Percentiles rank a stretch among this genome's conserved stretches.
These are phyloP conservation scores for Meteorus colon DNA, from an alignment of 2,888 invertebrate genomes.

Conservation along the genomic window DNA sequence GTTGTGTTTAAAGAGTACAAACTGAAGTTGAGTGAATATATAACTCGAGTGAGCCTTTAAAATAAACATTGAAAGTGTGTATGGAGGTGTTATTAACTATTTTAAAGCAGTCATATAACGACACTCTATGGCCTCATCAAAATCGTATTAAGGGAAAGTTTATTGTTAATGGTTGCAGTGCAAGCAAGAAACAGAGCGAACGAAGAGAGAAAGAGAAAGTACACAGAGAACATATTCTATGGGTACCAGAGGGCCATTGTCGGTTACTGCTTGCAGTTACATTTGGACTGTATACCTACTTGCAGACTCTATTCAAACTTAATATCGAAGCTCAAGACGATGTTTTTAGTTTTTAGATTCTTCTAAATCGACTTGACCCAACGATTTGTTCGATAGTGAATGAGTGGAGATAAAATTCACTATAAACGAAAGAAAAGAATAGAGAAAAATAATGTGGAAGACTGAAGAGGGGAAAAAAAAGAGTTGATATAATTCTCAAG, in stretches of 20 bases:
- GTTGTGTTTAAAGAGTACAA: not conserved
- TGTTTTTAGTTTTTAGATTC: conserved; percentile 23
- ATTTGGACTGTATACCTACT: conserved; percentile 36
- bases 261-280: conserved; percentile 41
- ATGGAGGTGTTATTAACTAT: conserved; percentile 33
- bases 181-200: conserved; percentile 32
- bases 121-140: conserved; percentile 37
- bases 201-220: not conserved
- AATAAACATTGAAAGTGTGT: conserved; percentile 20
- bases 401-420: no score
- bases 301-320: conserved; percentile 34
- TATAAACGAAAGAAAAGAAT: not conserved
- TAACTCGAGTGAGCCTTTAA: not conserved
- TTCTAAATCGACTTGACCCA: not conserved
- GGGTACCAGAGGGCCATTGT: conserved; percentile 34
- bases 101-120: conserved; percentile 11
- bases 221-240: conserved; percentile 3
- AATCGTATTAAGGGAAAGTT: conserved; percentile 45
- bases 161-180: conserved; percentile 42
- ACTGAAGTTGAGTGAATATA: not conserved
- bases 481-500: not conserved
- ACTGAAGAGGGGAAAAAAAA: not conserved
- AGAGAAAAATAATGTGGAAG: not conserved
- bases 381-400: not conserved
- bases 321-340: conserved; percentile 23